Conservation (phyloP, 2,797 vertebrate genomes). For the Heteromormyrus szaboi region DNA sequence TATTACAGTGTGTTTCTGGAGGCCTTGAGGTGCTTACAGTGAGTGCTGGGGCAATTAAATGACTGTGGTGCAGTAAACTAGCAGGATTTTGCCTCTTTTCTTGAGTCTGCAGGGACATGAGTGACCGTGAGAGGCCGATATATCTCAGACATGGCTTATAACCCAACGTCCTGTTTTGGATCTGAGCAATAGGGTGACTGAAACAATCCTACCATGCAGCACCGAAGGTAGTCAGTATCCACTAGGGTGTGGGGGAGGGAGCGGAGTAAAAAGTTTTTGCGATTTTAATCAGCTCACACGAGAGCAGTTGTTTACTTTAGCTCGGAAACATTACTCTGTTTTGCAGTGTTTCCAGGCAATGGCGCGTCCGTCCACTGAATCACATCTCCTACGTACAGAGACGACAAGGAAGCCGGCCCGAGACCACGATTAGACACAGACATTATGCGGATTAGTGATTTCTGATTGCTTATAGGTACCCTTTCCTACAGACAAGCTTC, state of each 20-base stretch:
- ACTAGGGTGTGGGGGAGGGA: neutral
- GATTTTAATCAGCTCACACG: neutral
- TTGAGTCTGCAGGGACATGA: neutral
- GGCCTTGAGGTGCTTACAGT: constrained; percentile 24
- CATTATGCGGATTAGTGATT: neutral
- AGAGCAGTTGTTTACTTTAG: constrained; percentile 5
- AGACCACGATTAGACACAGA: neutral
- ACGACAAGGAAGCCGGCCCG: neutral
- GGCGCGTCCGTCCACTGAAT: neutral
- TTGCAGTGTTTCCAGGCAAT: constrained; percentile 10
- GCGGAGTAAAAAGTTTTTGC: neutral
- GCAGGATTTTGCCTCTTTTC: neutral
- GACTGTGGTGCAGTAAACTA: constrained; percentile 30
- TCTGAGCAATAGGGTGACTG: neutral
- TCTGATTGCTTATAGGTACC: neutral
- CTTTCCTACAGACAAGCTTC: constrained; percentile 1
- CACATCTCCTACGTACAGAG: neutral
- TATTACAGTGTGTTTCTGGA: constrained; percentile 6
- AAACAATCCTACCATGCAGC: neutral
- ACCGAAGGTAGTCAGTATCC: neutral
- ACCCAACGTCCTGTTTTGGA: neutral
- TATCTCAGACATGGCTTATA: neutral
- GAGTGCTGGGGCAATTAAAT: constrained; percentile 23
- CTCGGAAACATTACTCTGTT: neutral
- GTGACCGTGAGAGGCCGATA: neutral